Conservation (phyloP, 2,113 vertebrate species). For the Microtus montanus region DNA sequence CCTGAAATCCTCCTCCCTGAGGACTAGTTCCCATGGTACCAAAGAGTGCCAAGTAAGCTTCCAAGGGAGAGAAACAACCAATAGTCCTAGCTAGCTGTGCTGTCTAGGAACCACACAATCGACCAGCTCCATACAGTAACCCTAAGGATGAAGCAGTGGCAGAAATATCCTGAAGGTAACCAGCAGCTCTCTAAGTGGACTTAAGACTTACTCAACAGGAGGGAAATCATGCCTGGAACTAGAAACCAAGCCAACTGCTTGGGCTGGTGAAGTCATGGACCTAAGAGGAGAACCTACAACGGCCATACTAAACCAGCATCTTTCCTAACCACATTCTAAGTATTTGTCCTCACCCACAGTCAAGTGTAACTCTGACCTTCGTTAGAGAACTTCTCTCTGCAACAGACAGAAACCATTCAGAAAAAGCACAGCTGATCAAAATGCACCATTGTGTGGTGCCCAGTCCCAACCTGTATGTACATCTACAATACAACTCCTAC, state of each 20-base stretch:
- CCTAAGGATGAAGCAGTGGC: neutral
- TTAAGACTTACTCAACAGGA: neutral
- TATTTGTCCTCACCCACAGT: neutral
- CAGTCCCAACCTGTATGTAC: neutral
- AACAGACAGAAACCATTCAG: neutral
- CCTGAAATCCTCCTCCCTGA: neutral
- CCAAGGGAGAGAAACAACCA: neutral
- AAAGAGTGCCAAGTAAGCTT: neutral
- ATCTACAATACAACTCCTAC: neutral
- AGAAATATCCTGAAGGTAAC: neutral
- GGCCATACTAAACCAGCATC: neutral
- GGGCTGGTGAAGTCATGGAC: neutral
- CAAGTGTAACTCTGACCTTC: neutral
- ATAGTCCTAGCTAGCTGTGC: neutral
- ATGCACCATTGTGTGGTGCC: neutral
- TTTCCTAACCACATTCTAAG: neutral
- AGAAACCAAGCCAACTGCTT: neutral
- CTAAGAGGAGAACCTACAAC: neutral
- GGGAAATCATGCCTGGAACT: neutral
- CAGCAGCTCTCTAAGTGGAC: neutral
- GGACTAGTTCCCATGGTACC: neutral
- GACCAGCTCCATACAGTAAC: neutral
- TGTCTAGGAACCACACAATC: neutral
- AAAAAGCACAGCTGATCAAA: neutral
- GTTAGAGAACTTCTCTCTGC: neutral